Evolutionary conservation across 2,888 invertebrate species (phyloP), one percentile per base, ranked within the genome.

Genomic region (Cephus pulcher): DNA sequence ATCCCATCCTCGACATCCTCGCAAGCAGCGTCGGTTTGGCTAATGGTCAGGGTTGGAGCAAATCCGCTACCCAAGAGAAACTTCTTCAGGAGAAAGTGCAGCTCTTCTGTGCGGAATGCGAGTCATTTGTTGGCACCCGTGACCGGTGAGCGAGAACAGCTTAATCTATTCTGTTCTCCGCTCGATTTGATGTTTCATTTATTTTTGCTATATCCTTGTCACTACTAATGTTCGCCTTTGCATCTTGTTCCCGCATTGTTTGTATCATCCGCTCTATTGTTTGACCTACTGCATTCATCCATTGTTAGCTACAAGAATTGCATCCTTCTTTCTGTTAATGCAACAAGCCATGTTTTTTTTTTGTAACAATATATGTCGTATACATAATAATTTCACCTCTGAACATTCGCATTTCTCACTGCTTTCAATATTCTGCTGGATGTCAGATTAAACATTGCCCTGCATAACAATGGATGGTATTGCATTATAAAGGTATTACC

Each of bases 1-100:
- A 96, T 91, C 93, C 94, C 74, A 93, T 96, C 80, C 96, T 96
- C 89, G 95, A 95, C 89, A 96, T 96, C 86, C 94, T 96, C 86
- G 94, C 95, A 76, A 95, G 96, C 75, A 95, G 95, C 37, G 94
- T 95, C 76, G 87, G 82, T 76, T 82, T 88, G 23, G 86, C 86
- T 15, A 89, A 89, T 80, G 90, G 90, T 23, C 90, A 89, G 78
- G 86, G 87, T 40, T 91, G 91, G 91, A 91, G 89, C 78, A 91
- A 88, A 78, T 88, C 88, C 11, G 89, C 90, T 11, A 83, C 88
- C 1, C 77, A 82, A 32, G 80, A 84, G 75, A 84, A 88, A 68
- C 86, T 82, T 77, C 82, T 83, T 34, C 82, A 82, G 23, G 90
- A 91, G 15, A 89, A 89, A 77, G 81, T 88, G 15, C 89, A 90